Conservation (phyloP, 1,140 invertebrate genomes). For the Orussus abietinus region DNA sequence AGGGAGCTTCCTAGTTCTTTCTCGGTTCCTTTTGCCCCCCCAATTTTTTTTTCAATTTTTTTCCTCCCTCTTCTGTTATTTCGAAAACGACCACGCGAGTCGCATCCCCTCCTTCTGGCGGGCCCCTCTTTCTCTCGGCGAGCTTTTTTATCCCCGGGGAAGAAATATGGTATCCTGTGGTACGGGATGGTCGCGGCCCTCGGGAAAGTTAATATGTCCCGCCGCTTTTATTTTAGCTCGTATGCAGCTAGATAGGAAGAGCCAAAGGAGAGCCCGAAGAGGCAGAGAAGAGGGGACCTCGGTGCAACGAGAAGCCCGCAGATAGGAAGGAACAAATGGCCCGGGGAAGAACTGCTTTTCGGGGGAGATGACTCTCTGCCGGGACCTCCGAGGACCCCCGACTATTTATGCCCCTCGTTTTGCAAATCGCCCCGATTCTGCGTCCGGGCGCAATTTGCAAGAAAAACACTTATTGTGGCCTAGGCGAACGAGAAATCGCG, state of each 20-base stretch:
- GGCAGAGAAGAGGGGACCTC: background rate
- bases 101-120: slow-evolving; percentile 4
- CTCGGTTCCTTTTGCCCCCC: slow-evolving; percentile 1
- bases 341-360: background rate
- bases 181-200: background rate
- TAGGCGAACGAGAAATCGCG: too few relatives aligned
- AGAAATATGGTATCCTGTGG: slow-evolving; percentile 39
- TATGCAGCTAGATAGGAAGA: too few relatives aligned
- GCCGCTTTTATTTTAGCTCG: slow-evolving; percentile 9
- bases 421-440: too few relatives aligned
- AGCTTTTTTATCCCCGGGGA: slow-evolving; percentile 23
- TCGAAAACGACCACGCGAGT: background rate
- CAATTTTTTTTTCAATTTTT: slow-evolving; percentile 5
- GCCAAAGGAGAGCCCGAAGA: too few relatives aligned
- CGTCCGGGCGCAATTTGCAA: too few relatives aligned
- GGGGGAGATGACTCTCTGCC: slow-evolving; percentile 6
- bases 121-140: too few relatives aligned
- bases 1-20: background rate
- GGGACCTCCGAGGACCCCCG: too few relatives aligned
- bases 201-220: background rate
- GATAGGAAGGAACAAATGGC: slow-evolving; percentile 13
- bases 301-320: slow-evolving; percentile 6
- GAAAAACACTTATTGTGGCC: too few relatives aligned
- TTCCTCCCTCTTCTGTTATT: slow-evolving; percentile 1
- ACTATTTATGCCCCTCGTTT: too few relatives aligned